Base-by-base conservation (phyloP, 2,113 vertebrate genomes). In the Leptocoma aspasia region DNA sequence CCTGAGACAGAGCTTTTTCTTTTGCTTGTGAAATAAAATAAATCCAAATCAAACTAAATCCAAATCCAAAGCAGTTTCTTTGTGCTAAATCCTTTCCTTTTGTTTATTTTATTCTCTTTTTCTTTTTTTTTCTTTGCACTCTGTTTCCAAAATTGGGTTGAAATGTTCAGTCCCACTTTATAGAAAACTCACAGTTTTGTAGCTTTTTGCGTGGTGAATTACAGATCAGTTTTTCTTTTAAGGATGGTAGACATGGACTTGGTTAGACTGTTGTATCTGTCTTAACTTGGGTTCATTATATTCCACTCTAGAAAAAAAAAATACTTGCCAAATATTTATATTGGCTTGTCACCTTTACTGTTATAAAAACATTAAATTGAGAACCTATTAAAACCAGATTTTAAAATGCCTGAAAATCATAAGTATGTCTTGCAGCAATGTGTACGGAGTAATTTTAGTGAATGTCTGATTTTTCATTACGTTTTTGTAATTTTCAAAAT, bases 321-420 rank as follows among this genome's bases (percentile, higher is more conserved):
- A 52, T 53, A 93, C 86, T 97, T 96, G 92, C 76, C 90, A 97
- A 87, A 92, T 98, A 97, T 98, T 98, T 98, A 96, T 94, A 96
- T 96, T 98, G 97, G 97, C 97, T 97, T 98, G 73, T 98, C 95
- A 97, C 90, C 96, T 97, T 96, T 96, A 82, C 83, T 96, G 64
- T 95, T 97, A 56, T 91, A 96, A 97, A 97, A 97, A 89, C 64
- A 94, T 89, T 96, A 90, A 97, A 91, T 91, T 85, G 82, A 53
- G 35, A 71, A 86, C 94, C 89, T 98, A 97, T 97, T 96, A 92
- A 97, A 98, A 96, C 82, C 97, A 97, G 92, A 96, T 97, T 97
- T 77, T 94, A 65, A 95, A 94, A 92, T 65, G 66, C 72, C 37
- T 95, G 69, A 84, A 90, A 96, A 75, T 86, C 85, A 81, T 72